Base-by-base conservation (phyloP, 2,888 invertebrate species). In the Coelogynopora nodosa region DNA sequence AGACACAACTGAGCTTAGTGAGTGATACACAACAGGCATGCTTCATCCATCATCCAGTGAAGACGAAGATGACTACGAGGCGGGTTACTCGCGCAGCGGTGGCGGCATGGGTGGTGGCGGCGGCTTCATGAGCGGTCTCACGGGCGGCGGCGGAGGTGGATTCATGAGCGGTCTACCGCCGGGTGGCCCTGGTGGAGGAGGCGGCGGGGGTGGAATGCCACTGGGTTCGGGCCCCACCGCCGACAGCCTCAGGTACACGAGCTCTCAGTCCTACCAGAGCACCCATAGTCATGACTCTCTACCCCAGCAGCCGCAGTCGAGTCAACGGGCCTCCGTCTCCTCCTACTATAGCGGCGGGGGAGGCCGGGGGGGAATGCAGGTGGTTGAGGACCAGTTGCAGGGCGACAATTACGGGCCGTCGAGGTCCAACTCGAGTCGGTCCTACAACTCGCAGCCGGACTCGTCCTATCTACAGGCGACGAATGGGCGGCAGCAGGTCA, bases 11-110 rank as follows among this genome's bases (percentile, higher is more conserved):
- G n/a, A n/a, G n/a, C n/a, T n/a, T n/a, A n/a, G n/a, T n/a, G n/a
- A n/a, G n/a, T n/a, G n/a, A n/a, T n/a, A n/a, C n/a, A n/a, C n/a
- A 49, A 49, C 5, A 49, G 49, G 5, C 5, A 97, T 97, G 97
- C 96, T 97, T 92, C 96, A 97, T 92, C 97, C 97, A 89, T 97
- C 97, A 92, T 97, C 97, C 89, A 97, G 97, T 88, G 97, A 97
- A 93, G 97, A 97, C 85, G 95, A 95, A 92, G 94, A 93, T 89
- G 92, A 92, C 89, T 90, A 90, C 86, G 84, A 83, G 26, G 31
- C 30, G 30, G 67, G 87, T 87, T 82, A 91, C 91, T 74, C 74
- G 18, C 74, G 74, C 2, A 2, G 74, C 23, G 74, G 27, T 2
- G 18, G 18, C 27, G 23, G 5, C 10, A 26, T 10, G 2, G 74